Conservation (phyloP, 2,888 invertebrate species). For the Aphidoletes aphidimyza region DNA sequence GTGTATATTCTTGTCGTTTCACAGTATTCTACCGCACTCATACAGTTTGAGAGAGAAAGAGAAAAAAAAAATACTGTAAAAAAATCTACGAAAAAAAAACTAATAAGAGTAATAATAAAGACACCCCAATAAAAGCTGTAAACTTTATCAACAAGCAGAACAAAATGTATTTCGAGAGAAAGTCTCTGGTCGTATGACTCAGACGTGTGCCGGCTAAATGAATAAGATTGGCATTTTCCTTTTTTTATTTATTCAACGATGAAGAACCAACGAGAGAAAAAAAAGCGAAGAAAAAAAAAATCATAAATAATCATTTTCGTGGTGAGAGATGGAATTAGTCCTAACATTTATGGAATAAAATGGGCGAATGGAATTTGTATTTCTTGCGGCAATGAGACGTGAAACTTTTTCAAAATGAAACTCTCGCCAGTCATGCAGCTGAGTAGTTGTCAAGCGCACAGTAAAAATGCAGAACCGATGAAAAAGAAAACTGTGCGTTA, state of each 20-base stretch:
- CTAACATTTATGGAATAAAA: background rate
- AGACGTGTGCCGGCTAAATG: background rate
- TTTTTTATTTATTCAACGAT: background rate
- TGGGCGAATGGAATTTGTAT: background rate
- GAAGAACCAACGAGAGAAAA: background rate
- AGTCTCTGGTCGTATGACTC: background rate
- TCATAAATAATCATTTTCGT: constrained; percentile 29
- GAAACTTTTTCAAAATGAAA: background rate
- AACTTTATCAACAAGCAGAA: constrained; percentile 32
- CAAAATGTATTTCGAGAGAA: background rate
- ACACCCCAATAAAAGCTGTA: constrained; percentile 1
- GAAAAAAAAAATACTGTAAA: background rate
- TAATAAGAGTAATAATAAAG: constrained; percentile 20
- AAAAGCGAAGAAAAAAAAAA: background rate
- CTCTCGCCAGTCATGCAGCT: background rate
- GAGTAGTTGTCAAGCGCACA: no score
- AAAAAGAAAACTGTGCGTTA: background rate
- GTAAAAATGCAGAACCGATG: background rate
- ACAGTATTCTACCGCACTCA: no score
- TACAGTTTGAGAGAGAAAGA: background rate
- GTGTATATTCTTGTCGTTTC: no score
- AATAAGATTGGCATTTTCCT: background rate
- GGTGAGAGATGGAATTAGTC: constrained; percentile 38
- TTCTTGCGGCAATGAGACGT: background rate
- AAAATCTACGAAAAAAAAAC: background rate